Evolutionary conservation across 2,113 vertebrate genomes (phyloP).

Genomic region (Cyanoramphus novaezelandiae): DNA sequence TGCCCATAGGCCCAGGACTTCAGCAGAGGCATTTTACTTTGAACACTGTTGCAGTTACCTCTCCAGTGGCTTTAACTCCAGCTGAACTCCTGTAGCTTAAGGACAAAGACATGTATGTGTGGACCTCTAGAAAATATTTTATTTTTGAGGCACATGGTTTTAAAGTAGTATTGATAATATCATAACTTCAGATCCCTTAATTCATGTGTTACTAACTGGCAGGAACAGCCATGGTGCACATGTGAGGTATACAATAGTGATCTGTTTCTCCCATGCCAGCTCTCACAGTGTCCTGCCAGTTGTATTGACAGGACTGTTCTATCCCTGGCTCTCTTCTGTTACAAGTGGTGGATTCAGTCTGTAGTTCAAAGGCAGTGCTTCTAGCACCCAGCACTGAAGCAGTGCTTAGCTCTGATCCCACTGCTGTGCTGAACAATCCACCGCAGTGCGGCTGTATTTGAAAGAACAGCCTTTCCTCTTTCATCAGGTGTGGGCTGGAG

Average conservation of each 20-base stretch:
- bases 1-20: not conserved
- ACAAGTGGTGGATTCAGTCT: not conserved
- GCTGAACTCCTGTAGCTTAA: not conserved
- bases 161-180: not conserved
- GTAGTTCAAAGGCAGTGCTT: not conserved
- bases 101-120: not conserved
- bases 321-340: not conserved
- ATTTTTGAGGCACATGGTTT: not conserved
- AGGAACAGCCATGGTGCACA: accelerated
- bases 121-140: not conserved
- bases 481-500: not conserved
- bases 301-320: not conserved
- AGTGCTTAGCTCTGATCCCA: not conserved
- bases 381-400: not conserved
- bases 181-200: not conserved
- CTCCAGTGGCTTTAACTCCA: not conserved
- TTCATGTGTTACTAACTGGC: not conserved
- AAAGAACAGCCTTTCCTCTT: not conserved
- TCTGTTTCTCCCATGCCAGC: not conserved
- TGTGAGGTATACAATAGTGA: not conserved
- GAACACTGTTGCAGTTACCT: not conserved
- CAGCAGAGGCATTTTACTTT: not conserved
- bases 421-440: not conserved
- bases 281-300: not conserved
- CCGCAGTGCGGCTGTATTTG: not conserved